Evolutionary conservation across 2,888 invertebrate species (phyloP).

Genomic region (Lissocephala sabroskyi): DNA sequence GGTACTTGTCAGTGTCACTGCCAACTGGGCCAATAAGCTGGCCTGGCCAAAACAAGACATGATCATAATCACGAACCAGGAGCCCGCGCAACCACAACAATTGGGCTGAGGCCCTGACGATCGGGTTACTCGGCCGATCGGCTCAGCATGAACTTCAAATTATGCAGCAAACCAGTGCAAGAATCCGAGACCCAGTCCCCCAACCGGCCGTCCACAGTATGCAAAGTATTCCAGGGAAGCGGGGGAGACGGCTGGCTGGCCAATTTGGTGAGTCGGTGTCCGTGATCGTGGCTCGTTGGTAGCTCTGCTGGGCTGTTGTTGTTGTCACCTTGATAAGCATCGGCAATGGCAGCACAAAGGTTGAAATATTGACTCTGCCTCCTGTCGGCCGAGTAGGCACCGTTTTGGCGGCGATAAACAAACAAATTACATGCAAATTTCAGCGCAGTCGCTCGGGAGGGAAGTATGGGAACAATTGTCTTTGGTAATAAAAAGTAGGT

Average conservation of each 20-base stretch:
- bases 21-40: slow-evolving; percentile 47
- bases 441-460: background rate
- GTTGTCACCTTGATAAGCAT: slow-evolving; percentile 55
- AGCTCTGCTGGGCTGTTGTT: slow-evolving; percentile 14
- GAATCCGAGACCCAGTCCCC: no score
- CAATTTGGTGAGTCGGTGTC: no score
- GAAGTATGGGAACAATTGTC: background rate
- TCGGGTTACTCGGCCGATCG: slow-evolving; percentile 34
- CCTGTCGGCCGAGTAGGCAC: no score
- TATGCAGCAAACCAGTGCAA: slow-evolving; percentile 21
- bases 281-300: no score
- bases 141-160: slow-evolving; percentile 54
- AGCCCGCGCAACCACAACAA: slow-evolving; percentile 5
- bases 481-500: no score
- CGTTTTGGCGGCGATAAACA: slow-evolving; percentile 19
- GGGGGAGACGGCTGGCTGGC: no score
- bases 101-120: slow-evolving; percentile 18
- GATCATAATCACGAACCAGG: slow-evolving; percentile 22
- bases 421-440: slow-evolving; percentile 63
- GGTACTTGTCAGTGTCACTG: slow-evolving; percentile 36
- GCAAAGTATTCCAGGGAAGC: no score
- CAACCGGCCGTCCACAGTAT: no score
- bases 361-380: no score
- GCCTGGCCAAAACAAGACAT: slow-evolving; percentile 45
- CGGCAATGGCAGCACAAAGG: slow-evolving; percentile 1